Evolutionary conservation across 2,888 invertebrate genomes (phyloP).

Genomic region (Caprella mutica): DNA sequence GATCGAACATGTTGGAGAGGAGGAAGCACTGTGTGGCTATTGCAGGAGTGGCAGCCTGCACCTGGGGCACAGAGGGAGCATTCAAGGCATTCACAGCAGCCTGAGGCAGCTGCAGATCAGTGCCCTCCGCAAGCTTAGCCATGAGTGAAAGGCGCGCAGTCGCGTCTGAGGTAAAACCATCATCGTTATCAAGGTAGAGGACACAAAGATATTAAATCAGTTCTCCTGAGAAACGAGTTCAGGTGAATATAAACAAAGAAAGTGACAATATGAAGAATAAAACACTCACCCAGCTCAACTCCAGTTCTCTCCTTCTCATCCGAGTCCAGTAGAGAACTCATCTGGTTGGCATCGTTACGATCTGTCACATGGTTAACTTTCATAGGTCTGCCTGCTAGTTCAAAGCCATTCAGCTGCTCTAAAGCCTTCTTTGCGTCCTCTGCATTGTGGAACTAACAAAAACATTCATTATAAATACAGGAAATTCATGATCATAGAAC

Average conservation of each 20-base stretch:
- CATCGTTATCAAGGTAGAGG: too few relatives aligned
- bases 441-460: conserved; percentile 54
- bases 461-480: conserved; percentile 7
- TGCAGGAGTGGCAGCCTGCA: conserved; percentile 59
- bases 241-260: neutral
- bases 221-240: neutral
- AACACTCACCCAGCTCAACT: conserved; percentile 64
- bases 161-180: conserved; percentile 50
- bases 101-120: conserved; percentile 69
- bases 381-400: conserved; percentile 95
- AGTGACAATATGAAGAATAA: too few relatives aligned
- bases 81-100: conserved; percentile 64
- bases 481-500: too few relatives aligned
- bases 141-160: conserved; percentile 91
- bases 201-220: too few relatives aligned
- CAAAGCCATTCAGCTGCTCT: conserved; percentile 98
- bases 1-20: conserved; percentile 99
- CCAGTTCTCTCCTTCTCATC: conserved; percentile 93
- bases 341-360: conserved; percentile 60
- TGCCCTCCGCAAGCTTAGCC: conserved; percentile 93
- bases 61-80: conserved; percentile 46
- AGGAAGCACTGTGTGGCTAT: conserved; percentile 99
- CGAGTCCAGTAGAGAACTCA: conserved; percentile 51
- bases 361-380: conserved; percentile 96
- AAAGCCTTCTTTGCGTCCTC: conserved; percentile 74